These are phyloP conservation scores for Tarsius wallacei DNA, from an alignment of 2,797 vertebrate genomes.

Conservation along the genomic window DNA sequence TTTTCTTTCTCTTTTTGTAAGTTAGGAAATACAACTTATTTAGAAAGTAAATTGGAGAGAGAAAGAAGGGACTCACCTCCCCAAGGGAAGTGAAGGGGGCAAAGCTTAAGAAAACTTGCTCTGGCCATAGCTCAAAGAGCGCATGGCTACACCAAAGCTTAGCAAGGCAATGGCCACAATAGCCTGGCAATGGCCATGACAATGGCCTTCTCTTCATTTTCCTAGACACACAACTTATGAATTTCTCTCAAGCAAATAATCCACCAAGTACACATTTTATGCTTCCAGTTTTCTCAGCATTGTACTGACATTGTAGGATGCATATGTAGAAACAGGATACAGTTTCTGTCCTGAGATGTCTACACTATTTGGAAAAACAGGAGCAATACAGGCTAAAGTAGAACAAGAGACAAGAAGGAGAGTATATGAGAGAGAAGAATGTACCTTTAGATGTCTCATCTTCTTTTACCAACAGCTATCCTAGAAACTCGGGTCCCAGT, in stretches of 20 bases:
- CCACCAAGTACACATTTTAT: background rate
- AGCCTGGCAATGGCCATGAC: too few species aligned
- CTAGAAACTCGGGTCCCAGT: background rate
- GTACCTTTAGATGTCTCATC: background rate
- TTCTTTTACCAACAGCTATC: background rate
- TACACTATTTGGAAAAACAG: background rate
- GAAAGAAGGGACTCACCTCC: too few species aligned
- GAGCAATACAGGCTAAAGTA: background rate
- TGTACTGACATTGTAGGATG: fast-evolving
- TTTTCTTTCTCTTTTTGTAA: background rate
- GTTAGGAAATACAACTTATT: too few species aligned
- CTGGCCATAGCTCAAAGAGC: too few species aligned
- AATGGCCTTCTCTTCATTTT: background rate
- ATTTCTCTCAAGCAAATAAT: constrained; percentile 11
- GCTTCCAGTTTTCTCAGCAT: background rate
- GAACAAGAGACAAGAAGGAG: background rate
- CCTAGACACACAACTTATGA: background rate
- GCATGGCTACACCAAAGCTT: too few species aligned
- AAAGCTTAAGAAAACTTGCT: too few species aligned
- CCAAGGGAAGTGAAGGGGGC: too few species aligned
- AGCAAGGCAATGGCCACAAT: too few species aligned
- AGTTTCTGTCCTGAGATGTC: background rate
- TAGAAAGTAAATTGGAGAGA: too few species aligned
- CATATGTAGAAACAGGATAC: background rate
- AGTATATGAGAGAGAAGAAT: background rate